A percentile compares a stretch with the other conserved stretches of the same genome.
These are phyloP conservation scores for Mustela nigripes DNA, from an alignment of 2,113 vertebrate species.

Conservation along the genomic window DNA sequence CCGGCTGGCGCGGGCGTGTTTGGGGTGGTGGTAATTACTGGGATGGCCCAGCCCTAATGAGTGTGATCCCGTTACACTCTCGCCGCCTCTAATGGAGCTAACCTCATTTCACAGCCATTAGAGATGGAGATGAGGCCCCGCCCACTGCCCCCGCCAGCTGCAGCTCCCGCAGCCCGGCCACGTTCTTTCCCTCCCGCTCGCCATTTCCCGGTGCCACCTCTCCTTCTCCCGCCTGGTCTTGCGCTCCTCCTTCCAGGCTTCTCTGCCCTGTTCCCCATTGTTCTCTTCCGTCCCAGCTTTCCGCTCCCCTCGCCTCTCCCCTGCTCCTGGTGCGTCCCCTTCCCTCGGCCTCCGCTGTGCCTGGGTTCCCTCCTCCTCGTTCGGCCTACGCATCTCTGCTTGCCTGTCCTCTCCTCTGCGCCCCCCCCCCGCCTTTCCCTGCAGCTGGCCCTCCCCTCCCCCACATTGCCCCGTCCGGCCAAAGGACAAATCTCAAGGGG, in stretches of 20 bases:
- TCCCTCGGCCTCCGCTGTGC: not conserved
- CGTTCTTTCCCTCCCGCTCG: slow-evolving; percentile 26
- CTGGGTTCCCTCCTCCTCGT: not conserved
- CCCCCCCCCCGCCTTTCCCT: not conserved
- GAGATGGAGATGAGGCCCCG: slow-evolving; percentile 82
- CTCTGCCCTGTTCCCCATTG: slow-evolving; percentile 55
- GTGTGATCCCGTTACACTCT: slow-evolving; percentile 84
- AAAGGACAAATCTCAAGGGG: slow-evolving; percentile 82
- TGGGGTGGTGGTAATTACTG: slow-evolving; percentile 83
- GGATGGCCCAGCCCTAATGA: slow-evolving; percentile 84
- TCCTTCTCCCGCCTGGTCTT: not conserved
- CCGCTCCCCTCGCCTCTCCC: not conserved
- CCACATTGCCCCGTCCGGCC: slow-evolving; percentile 75
- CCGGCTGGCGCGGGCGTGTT: slow-evolving; percentile 69
- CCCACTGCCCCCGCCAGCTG: slow-evolving; percentile 76
- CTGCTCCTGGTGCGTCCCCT: not conserved
- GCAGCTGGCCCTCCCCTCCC: slow-evolving; percentile 59
- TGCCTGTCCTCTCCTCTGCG: not conserved
- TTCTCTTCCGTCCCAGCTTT: slow-evolving; percentile 10
- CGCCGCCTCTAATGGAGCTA: slow-evolving; percentile 83
- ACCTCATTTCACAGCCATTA: slow-evolving; percentile 86
- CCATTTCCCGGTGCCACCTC: slow-evolving; percentile 12
- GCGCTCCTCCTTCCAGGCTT: slow-evolving; percentile 33
- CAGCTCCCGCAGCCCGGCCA: slow-evolving; percentile 59
- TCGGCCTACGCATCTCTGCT: not conserved